These are phyloP conservation scores for Parthenolecanium corni DNA, from an alignment of 2,888 invertebrate species.

Conservation along the genomic window DNA sequence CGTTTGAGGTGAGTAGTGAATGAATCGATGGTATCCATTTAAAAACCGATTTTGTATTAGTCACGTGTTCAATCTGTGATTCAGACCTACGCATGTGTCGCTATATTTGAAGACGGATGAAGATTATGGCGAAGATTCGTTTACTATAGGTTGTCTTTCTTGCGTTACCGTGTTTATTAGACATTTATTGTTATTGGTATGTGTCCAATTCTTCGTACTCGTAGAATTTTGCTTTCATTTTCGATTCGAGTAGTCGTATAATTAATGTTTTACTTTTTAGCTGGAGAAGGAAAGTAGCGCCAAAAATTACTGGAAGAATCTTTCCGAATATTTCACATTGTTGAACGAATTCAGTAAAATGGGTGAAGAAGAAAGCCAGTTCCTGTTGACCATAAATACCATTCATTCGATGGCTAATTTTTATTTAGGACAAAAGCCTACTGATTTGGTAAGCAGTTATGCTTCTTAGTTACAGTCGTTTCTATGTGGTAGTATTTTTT, in stretches of 20 bases:
- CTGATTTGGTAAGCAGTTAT: conserved; percentile 51
- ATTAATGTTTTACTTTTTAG: conserved; percentile 12
- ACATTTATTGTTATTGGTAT: conserved; percentile 69
- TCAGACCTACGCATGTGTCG: conserved; percentile 7
- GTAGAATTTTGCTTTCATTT: conserved; percentile 1
- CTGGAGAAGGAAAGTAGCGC: conserved; percentile 37
- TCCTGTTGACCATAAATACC: conserved; percentile 72
- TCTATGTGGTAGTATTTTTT: no score
- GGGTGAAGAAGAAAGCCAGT: conserved; percentile 86
- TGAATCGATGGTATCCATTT: neutral
- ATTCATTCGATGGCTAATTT: conserved; percentile 85
- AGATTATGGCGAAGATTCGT: conserved; percentile 44
- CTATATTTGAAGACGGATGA: conserved; percentile 47
- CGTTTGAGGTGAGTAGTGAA: conserved; percentile 58
- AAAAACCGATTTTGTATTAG: neutral
- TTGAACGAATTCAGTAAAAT: conserved; percentile 88
- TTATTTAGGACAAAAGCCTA: conserved; percentile 72
- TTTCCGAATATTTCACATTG: conserved; percentile 81
- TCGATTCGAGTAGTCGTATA: neutral
- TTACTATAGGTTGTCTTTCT: conserved; percentile 57
- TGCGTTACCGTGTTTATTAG: conserved; percentile 88
- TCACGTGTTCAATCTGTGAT: neutral
- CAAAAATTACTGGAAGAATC: conserved; percentile 43
- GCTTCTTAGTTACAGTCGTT: no score
- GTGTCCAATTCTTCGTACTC: conserved; percentile 35